Conservation (phyloP, 2,113 vertebrate genomes). For the Amia ocellicauda region DNA sequence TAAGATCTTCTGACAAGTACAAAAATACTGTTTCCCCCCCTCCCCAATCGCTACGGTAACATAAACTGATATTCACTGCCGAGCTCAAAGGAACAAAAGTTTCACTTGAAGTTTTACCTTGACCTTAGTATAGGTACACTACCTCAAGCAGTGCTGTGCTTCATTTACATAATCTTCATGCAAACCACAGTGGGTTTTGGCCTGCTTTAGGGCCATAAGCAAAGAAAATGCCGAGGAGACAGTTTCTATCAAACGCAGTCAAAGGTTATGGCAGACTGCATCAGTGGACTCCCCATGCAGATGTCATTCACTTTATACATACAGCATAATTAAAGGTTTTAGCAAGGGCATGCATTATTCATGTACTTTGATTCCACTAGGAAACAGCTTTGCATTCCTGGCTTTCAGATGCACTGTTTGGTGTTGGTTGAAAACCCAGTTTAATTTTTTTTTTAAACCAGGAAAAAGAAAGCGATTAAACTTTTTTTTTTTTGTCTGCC, state of each 20-base stretch:
- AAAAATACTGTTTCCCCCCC: too few relatives aligned
- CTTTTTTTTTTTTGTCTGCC: conserved; percentile 6
- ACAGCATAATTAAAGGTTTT: conserved; percentile 35
- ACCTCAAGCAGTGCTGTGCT: conserved; percentile 27
- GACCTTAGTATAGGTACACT: conserved; percentile 36
- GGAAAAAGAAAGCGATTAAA: neutral
- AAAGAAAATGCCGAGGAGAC: conserved; percentile 13
- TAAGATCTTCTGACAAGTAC: too few relatives aligned
- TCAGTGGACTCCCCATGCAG: conserved; percentile 19
- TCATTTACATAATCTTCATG: conserved; percentile 36
- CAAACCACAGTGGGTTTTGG: neutral
- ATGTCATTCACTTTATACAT: conserved; percentile 23
- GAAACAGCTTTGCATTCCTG: neutral
- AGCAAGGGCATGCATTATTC: conserved; percentile 37
- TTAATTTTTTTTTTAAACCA: neutral
- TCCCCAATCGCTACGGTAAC: too few relatives aligned
- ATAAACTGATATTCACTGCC: too few relatives aligned
- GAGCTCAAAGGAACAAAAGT: conserved; percentile 16
- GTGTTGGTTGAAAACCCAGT: neutral
- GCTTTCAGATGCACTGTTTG: conserved; percentile 10
- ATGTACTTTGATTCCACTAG: conserved; percentile 17
- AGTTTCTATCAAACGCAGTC: conserved; percentile 4
- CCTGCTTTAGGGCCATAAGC: conserved; percentile 27
- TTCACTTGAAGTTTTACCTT: conserved; percentile 39
- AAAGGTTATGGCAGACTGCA: conserved; percentile 26